Evolutionary conservation across 2,113 vertebrate species (phyloP).

Genomic region (Hippocampus comes): DNA sequence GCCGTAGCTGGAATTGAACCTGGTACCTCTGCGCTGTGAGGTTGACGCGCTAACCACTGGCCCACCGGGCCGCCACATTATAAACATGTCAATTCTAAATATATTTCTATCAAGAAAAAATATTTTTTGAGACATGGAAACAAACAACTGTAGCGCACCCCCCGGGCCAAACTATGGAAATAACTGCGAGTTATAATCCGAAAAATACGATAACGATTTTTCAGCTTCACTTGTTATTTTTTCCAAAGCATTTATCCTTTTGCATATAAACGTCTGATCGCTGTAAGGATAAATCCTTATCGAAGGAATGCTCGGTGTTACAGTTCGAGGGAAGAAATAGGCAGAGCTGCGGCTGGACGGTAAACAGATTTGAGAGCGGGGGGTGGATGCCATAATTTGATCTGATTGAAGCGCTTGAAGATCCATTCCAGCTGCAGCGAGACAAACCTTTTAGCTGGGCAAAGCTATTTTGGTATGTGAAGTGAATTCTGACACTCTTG

Average conservation of each 20-base stretch:
- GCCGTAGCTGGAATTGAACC: too few species aligned
- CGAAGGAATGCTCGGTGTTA: neutral
- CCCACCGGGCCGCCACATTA: too few species aligned
- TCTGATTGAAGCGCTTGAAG: neutral
- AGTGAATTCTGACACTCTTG: neutral
- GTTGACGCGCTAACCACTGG: too few species aligned
- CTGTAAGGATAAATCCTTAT: neutral
- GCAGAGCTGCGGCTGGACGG: neutral
- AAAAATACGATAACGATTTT: neutral
- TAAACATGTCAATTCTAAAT: too few species aligned
- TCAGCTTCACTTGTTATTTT: neutral
- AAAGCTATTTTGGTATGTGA: neutral
- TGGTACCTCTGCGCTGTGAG: too few species aligned
- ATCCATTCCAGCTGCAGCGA: neutral
- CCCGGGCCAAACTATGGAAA: too few species aligned
- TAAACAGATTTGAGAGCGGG: neutral
- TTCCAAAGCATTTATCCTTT: neutral
- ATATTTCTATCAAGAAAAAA: too few species aligned
- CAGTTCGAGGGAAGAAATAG: neutral
- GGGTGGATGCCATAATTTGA: neutral
- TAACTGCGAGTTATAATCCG: too few species aligned
- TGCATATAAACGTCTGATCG: neutral
- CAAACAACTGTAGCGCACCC: too few species aligned
- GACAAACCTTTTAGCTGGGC: neutral
- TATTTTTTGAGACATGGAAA: too few species aligned